Conservation (phyloP, 2,797 vertebrate species). For the Carduelis carduelis region DNA sequence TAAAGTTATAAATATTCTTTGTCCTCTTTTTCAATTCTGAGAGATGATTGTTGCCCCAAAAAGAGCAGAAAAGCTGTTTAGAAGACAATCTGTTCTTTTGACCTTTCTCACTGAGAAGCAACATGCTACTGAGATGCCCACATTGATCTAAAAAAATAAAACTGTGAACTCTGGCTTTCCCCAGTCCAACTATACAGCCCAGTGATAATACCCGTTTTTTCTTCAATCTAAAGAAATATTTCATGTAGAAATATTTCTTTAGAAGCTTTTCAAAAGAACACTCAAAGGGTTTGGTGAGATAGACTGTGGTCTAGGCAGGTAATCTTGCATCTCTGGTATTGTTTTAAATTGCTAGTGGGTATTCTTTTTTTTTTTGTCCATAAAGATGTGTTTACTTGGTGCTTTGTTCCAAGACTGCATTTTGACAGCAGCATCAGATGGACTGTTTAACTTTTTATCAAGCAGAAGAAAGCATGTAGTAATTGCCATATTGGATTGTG, state of each 20-base stretch:
- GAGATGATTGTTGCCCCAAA: neutral
- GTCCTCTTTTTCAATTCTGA: neutral
- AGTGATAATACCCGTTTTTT: neutral
- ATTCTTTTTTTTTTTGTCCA: neutral
- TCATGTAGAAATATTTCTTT: neutral
- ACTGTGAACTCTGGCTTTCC: neutral
- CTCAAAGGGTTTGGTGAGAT: neutral
- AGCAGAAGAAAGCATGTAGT: neutral
- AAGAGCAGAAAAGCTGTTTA: neutral
- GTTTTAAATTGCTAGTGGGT: neutral
- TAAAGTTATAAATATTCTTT: neutral
- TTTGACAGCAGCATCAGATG: neutral
- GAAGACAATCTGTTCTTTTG: neutral
- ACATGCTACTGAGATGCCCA: constrained; percentile 43
- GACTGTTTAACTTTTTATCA: constrained; percentile 34
- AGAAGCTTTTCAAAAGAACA: neutral
- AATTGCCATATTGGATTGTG: constrained; percentile 38
- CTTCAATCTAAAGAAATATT: neutral
- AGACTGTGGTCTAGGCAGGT: neutral
- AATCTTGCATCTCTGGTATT: neutral
- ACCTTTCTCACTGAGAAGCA: neutral
- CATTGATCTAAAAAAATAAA: constrained; percentile 14
- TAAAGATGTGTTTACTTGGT: neutral
- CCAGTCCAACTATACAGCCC: neutral
- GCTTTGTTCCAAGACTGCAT: neutral